phyloP scores from a whole-genome alignment of 2,797 vertebrate genomes.

The Orientallactaga sibirica region DNA sequence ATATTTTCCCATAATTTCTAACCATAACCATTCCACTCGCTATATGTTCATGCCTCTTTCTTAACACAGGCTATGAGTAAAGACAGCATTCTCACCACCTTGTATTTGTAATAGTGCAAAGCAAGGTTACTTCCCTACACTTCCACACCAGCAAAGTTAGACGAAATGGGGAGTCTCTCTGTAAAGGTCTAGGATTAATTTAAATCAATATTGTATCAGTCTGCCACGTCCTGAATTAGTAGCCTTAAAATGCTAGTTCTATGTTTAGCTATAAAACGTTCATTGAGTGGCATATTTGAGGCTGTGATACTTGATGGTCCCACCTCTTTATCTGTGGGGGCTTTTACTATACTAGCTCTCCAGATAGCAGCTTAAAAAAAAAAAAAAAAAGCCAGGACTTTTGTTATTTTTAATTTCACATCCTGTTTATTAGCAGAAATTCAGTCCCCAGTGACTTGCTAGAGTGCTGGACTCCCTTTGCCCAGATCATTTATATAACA shows the following conservation, averaged over 20 bases:
- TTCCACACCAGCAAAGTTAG: not conserved
- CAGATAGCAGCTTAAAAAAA: not conserved
- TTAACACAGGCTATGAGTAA: not conserved
- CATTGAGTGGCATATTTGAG: not conserved
- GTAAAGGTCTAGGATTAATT: not conserved
- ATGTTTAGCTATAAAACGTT: not conserved
- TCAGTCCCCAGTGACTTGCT: not conserved
- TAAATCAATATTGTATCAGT: not conserved
- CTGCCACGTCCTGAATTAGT: not conserved
- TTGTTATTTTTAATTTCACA: constrained; percentile 27
- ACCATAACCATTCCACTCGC: constrained; percentile 19
- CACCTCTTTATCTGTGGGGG: not conserved
- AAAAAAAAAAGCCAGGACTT: not conserved
- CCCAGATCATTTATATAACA: not conserved
- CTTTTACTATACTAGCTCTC: constrained; percentile 9
- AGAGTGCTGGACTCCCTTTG: not conserved
- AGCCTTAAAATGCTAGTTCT: not conserved
- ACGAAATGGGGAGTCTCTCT: not conserved
- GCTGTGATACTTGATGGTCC: not conserved
- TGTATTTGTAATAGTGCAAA: not conserved
- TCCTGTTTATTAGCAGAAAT: constrained; percentile 48
- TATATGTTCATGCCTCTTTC: not conserved
- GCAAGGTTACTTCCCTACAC: not conserved
- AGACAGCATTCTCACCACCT: not conserved
- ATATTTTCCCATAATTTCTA: constrained; percentile 39